Conservation (phyloP, 1,140 invertebrate genomes). For the Ctenoplectra terminalis region DNA sequence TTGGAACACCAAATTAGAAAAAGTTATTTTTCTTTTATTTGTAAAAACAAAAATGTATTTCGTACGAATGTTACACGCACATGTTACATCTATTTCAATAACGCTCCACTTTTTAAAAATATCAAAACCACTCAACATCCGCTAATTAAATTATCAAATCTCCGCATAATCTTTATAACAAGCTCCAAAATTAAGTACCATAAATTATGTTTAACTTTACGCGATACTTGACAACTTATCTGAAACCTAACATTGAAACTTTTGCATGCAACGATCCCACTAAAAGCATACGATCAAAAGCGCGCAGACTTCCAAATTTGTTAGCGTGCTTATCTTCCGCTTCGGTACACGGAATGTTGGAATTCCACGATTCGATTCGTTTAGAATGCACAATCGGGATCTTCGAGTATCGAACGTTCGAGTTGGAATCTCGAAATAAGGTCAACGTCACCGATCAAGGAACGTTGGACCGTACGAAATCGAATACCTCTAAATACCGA, state of each 20-base stretch:
- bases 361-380: constrained; percentile 17
- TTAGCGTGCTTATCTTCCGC: background rate
- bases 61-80: too few relatives aligned
- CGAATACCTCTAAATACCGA: background rate
- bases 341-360: background rate
- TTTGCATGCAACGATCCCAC: background rate
- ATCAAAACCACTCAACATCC: too few relatives aligned
- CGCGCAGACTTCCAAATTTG: background rate
- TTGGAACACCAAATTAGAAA: too few relatives aligned
- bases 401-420: background rate
- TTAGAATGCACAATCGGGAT: constrained; percentile 9
- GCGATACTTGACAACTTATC: background rate
- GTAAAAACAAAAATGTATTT: too few relatives aligned
- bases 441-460: constrained; percentile 10
- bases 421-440: constrained; percentile 27
- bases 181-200: background rate
- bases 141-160: background rate
- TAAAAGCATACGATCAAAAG: too few relatives aligned
- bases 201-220: background rate
- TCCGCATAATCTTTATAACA: background rate
- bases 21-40: too few relatives aligned
- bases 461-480: constrained; percentile 9
- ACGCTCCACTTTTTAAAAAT: too few relatives aligned
- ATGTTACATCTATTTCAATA: too few relatives aligned
- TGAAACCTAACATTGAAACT: background rate